Base-by-base conservation (phyloP, 2,113 vertebrate species). In the Manacus vitellinus region DNA sequence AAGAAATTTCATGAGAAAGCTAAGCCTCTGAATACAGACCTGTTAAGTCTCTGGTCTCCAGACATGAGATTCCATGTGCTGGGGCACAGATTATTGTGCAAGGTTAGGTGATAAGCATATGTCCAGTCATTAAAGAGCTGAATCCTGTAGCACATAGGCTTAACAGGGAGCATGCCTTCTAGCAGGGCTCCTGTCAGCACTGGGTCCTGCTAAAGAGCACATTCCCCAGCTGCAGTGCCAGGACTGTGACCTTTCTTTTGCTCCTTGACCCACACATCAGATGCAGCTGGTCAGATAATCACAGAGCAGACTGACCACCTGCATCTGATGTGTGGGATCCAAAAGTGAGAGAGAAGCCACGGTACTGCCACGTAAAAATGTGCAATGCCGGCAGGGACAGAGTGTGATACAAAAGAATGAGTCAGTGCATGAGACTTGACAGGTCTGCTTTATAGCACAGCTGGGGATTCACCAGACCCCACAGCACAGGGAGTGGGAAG, bases 211-310 rank as follows among this genome's bases (percentile, higher is more conserved):
- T 94, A n/a, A 94, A 39, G 68, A 81, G 82, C 95, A 82, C 77
- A 78, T 84, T 95, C 86, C 68, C 87, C 96, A 96, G 94, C 95
- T 97, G 96, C 94, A 85, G 4, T 30, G 73, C 61, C 80, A 78
- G 76, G 4, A 59, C 73, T 10, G 4, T 94, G 96, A 97, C 95
- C 95, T 97, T 81, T 84, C 89, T 35, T 19, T 72, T 97, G 95
- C 96, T 96, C 96, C 94, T 56, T 96, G 95, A 97, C 95, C 96
- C 94, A 68, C 56, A 44, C 83, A 87, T 31, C 82, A 94, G 83
- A 68, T 65, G 94, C 96, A 97, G 95, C 94, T 95, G 96, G 61
- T 52, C 93, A 81, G 70, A 94, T 85, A 97, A 97, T 94, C 89
- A 33, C 65, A 4, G 47, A 81, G 88, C 86, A 71, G 75, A 74